Base-by-base conservation (phyloP, 2,113 vertebrate genomes). In the Phaethon lepturus region DNA sequence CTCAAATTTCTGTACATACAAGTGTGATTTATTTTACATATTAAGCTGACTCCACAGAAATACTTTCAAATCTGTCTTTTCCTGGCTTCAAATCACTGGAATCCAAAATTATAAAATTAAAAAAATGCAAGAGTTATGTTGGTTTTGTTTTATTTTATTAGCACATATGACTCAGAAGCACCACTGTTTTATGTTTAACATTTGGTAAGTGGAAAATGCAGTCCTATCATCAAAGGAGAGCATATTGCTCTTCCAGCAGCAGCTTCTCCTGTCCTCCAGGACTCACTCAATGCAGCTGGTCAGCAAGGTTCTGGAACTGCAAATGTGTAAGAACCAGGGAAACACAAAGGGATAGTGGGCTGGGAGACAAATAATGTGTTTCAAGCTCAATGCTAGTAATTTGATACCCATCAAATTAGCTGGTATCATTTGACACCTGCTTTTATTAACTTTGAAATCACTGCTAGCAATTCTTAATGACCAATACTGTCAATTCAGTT, bases 131-230 rank as follows among this genome's bases (percentile, higher is more conserved):
- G 15, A 52, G 1, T 3, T 45, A 13, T 24, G 3, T 19, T 4
- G 29, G 17, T 63, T 28, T 49, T 64, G 40, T 29, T 31, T 60
- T 38, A 40, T 66, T 63, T 28, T 31, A 17, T 40, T 53, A 73
- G 23, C 1, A 0, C 64, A 64, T 29, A 29, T 44, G 53, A 78
- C 35, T 63, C 49, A 42, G n/a, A 64, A 88, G 25, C 33, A 74
- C 29, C 1, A 0, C 38, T 52, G 44, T 47, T 44, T 19, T 0
- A 69, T 0, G 0, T 31, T 76, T 56, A 77, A 67, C 17, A 23
- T 60, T 11, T 19, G 40, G 1, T 56, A 64, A 81, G 45, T 7
- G 10, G 19, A 73, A 77, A 88, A 84, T 10, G 13, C 28, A 84
- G 28, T 31, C 35, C 22, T 76, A 8, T 29, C 25, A 40, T 29